Base-by-base conservation (phyloP, 2,888 invertebrate species). In the Abrostola tripartita region DNA sequence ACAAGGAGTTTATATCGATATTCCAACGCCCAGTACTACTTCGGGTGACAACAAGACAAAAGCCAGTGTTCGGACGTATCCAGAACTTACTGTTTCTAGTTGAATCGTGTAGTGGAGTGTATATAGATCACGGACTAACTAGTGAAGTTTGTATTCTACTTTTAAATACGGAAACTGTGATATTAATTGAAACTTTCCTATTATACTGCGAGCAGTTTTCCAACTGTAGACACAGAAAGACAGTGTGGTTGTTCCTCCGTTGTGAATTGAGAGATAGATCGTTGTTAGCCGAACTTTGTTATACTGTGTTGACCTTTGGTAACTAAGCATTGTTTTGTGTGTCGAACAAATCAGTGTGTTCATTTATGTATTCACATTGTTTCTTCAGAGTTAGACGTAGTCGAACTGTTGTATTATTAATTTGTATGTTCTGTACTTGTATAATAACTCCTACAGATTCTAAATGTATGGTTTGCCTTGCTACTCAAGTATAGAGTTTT, bases 31-130 rank as follows among this genome's bases (percentile, higher is more conserved):
- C 96, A 96, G 83, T 96, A 96, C 88, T 97, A 97, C 88, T 97
- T 97, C 86, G 97, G 97, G 96, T 97, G 97, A 97, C 97, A 95
- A 84, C 95, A 96, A 88, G 95, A 95, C 74, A 92, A 91, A 85
- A 91, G 88, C 83, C 92, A 95, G 85, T 92, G 94, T 85, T 87
- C 95, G 81, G 95, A 94, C 78, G 92, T 93, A 78, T 93, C 95
- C 74, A 93, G 95, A 87, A 95, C 95, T 86, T 95, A 95, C 88
- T 95, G 95, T 93, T 95, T 95, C 92, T 95, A 95, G 92, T 87
- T 87, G 69, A 84, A 84, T 79, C 65, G 89, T 89, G 91, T 92
- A 92, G 91, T 88, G 86, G 87, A 89, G 87, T 89, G 89, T 89
- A 88, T 81, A 86, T 88, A 88, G 82, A 81, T 84, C 81, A 81